These are phyloP conservation scores for Pelecanus crispus DNA, from an alignment of 2,113 vertebrate genomes.

Conservation along the genomic window DNA sequence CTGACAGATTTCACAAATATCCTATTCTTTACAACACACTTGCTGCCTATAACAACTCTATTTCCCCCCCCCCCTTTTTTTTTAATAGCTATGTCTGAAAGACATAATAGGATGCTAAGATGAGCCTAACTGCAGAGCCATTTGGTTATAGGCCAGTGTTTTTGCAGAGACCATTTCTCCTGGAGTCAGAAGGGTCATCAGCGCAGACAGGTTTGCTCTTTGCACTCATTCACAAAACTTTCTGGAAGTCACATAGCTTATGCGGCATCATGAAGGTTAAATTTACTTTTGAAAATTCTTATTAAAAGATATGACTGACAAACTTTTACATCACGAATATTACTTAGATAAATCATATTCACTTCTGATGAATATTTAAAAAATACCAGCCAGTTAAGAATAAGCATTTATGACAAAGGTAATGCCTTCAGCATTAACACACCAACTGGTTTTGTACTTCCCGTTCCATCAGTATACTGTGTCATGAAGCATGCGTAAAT, in stretches of 20 bases:
- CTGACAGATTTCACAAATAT: neutral
- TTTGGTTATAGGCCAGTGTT: neutral
- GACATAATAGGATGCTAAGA: neutral
- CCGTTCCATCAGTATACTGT: neutral
- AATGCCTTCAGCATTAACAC: neutral
- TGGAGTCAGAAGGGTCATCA: neutral
- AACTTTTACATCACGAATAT: neutral
- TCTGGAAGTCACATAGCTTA: neutral
- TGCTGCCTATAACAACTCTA: neutral
- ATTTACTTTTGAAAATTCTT: neutral
- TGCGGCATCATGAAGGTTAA: neutral
- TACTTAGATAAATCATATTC: neutral
- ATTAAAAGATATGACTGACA: neutral
- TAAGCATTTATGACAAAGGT: neutral
- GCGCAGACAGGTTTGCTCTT: neutral
- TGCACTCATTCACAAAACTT: neutral
- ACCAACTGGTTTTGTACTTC: neutral
- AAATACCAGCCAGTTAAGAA: neutral
- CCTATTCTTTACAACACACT: neutral
- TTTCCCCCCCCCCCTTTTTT: accelerated
- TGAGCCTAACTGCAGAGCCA: neutral
- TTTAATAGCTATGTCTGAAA: neutral
- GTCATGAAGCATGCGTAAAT: neutral
- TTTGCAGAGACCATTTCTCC: neutral
- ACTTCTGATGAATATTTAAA: neutral